Evolutionary conservation across 2,113 vertebrate genomes (phyloP).

Genomic region (Lynx canadensis): DNA sequence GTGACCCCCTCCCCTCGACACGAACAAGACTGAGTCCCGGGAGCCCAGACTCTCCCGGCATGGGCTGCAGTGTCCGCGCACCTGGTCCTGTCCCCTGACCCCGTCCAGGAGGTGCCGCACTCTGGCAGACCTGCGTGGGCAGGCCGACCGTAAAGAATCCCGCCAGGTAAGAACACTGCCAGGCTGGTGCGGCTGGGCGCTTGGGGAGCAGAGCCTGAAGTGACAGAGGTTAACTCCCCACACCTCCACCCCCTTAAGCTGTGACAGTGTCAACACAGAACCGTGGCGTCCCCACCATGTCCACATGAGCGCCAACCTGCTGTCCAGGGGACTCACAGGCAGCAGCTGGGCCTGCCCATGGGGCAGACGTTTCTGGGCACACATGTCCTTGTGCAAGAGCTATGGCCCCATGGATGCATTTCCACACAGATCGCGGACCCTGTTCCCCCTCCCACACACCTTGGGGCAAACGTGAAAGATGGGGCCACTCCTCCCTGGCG

Average conservation of each 20-base stretch:
- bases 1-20: not conserved
- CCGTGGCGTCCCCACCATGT: no score
- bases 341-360: not conserved
- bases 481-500: not conserved
- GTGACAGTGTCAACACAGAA: not conserved
- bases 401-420: slow-evolving; percentile 9
- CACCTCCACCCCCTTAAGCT: not conserved
- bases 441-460: not conserved
- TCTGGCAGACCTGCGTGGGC: rapidly evolving
- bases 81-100: not conserved
- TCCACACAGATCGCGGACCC: not conserved
- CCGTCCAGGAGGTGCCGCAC: not conserved
- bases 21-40: not conserved
- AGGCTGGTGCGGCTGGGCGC: not conserved
- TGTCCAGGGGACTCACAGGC: not conserved
- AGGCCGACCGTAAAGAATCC: not conserved
- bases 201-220: not conserved
- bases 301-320: not conserved
- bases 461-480: not conserved
- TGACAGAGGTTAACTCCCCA: not conserved
- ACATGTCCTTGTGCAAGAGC: slow-evolving; percentile 6
- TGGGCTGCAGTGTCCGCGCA: not conserved
- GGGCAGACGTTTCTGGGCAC: slow-evolving; percentile 44
- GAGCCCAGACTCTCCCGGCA: not conserved
- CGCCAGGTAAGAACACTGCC: not conserved